A percentile compares a stretch with the other conserved stretches of the same genome.
Evolutionary conservation across 2,888 invertebrate species (phyloP).

Genomic region (Monoplex corrugatus): DNA sequence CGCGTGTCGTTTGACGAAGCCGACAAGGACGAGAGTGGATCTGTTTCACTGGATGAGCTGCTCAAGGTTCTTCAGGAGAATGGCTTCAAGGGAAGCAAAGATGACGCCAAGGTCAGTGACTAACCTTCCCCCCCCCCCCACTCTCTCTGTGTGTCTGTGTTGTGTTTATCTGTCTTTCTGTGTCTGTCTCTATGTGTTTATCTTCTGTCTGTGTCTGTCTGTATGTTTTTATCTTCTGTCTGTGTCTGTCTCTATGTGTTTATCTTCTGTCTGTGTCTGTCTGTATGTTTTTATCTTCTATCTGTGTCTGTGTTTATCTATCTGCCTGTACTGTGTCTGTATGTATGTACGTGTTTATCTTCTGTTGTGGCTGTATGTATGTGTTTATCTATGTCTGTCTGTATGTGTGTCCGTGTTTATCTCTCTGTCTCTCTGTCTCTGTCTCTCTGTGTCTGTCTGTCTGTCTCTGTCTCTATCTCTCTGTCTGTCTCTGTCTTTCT

Average conservation of each 20-base stretch:
- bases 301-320: background rate
- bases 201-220: background rate
- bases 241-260: background rate
- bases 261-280: background rate
- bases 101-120: constrained; percentile 66
- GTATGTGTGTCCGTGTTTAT: too few species aligned
- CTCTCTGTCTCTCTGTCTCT: too few species aligned
- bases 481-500: background rate
- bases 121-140: too few species aligned
- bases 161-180: too few species aligned
- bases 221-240: background rate
- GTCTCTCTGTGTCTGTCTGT: too few species aligned
- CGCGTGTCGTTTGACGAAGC: constrained; percentile 68
- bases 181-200: too few species aligned
- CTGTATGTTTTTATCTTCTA: background rate
- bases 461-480: too few species aligned
- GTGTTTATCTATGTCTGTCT: too few species aligned
- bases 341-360: background rate
- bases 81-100: constrained; percentile 70
- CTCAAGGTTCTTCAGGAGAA: constrained; percentile 61
- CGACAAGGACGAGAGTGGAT: constrained; percentile 72
- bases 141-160: too few species aligned
- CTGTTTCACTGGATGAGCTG: constrained; percentile 67
- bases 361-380: too few species aligned
- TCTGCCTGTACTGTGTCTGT: background rate